phyloP scores from a whole-genome alignment of 2,797 vertebrate species.

The Apogon talboti region DNA sequence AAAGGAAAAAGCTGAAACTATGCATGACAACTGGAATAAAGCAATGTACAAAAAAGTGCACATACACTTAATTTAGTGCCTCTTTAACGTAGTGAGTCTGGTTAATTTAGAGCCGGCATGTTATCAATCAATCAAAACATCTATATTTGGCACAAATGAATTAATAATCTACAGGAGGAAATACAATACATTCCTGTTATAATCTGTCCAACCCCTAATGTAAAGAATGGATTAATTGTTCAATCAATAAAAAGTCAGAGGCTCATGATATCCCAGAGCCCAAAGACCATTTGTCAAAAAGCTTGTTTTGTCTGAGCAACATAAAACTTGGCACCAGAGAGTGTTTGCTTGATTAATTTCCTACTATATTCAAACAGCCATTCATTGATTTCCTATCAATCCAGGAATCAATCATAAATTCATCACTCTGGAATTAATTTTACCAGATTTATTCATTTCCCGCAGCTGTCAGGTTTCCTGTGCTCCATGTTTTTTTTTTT shows the following conservation, averaged over 20 bases:
- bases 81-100: too few species aligned
- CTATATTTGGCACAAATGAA: too few species aligned
- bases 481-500: constrained; percentile 29
- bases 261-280: neutral
- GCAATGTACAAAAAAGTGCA: too few species aligned
- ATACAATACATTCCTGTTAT: too few species aligned
- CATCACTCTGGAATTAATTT: constrained; percentile 23
- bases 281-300: neutral
- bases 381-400: constrained; percentile 4
- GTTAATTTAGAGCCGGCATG: too few species aligned
- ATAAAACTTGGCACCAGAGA: constrained; percentile 1
- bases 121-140: too few species aligned
- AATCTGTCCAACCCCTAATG: neutral
- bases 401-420: constrained; percentile 26
- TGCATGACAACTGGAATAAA: too few species aligned
- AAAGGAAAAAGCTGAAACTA: too few species aligned
- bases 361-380: constrained; percentile 8
- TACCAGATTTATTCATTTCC: constrained; percentile 17
- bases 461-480: constrained; percentile 6
- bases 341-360: constrained; percentile 11
- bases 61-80: too few species aligned
- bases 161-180: too few species aligned
- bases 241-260: constrained; percentile 7
- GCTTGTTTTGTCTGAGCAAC: constrained; percentile 3
- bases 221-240: constrained; percentile 14